Evolutionary conservation across 92 coral and sea anemone genomes (phyloP).

Genomic region (Bergia sp.): DNA sequence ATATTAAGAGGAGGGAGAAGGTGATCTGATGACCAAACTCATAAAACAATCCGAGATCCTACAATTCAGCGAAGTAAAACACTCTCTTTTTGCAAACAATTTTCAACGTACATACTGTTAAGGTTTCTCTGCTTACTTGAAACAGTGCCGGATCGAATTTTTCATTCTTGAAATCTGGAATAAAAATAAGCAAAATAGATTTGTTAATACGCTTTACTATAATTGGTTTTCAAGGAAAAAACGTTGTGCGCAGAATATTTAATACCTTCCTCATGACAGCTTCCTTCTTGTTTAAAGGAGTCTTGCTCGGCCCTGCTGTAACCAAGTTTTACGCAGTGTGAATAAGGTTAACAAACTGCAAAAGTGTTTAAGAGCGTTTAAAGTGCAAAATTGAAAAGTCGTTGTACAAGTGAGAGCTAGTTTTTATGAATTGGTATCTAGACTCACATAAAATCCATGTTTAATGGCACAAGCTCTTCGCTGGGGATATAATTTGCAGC

Average conservation of each 20-base stretch:
- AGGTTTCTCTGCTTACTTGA: constrained; percentile 8
- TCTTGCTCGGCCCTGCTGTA: constrained; percentile 19
- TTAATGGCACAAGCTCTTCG: constrained; percentile 6
- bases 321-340: neutral
- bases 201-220: neutral
- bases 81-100: neutral
- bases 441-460: constrained; percentile 23
- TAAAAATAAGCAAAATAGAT: neutral
- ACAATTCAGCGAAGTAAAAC: neutral
- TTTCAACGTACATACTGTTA: neutral
- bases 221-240: too few species aligned
- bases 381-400: neutral
- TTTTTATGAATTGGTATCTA: neutral
- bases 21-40: neutral
- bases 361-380: too few species aligned
- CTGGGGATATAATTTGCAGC: constrained; percentile 5
- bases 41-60: neutral
- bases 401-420: neutral
- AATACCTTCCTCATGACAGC: constrained; percentile 6
- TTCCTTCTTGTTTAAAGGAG: neutral
- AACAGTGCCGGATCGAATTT: neutral
- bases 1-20: neutral
- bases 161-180: constrained; percentile 24
- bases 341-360: too few species aligned
- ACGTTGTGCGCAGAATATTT: neutral